Conservation (phyloP, 2,797 vertebrate species). For the Takifugu rubripes region DNA sequence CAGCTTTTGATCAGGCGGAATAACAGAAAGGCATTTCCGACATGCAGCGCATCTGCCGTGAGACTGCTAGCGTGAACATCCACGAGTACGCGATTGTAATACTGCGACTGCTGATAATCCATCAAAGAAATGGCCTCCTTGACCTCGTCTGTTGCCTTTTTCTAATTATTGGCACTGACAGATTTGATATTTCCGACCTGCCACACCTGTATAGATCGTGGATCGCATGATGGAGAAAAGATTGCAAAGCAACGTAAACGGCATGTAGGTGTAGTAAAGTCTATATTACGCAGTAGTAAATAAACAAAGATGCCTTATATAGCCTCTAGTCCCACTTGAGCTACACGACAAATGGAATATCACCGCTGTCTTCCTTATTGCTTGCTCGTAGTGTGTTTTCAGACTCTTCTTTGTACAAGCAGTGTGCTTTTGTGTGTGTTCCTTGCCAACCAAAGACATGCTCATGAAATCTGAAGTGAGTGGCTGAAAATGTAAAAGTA, state of each 20-base stretch:
- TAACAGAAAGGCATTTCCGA: slow-evolving; percentile 38
- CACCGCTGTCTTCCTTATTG: no score
- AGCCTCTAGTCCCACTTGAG: no score
- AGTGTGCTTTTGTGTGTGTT: no score
- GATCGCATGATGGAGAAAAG: slow-evolving; percentile 34
- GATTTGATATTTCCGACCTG: slow-evolving; percentile 67
- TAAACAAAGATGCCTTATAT: no score
- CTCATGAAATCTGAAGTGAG: no score
- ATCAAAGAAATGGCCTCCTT: slow-evolving; percentile 62
- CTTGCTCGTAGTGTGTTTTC: no score
- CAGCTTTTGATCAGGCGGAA: slow-evolving; percentile 59
- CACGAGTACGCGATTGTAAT: slow-evolving; percentile 35
- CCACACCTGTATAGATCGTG: slow-evolving; percentile 58
- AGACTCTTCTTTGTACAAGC: no score
- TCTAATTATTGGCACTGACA: slow-evolving; percentile 73
- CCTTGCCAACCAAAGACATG: no score
- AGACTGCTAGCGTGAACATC: slow-evolving; percentile 58
- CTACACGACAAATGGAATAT: no score
- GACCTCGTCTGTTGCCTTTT: slow-evolving; percentile 56
- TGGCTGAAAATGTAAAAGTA: no score
- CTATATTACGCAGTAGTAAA: background rate
- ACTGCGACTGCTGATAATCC: slow-evolving; percentile 56
- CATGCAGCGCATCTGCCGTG: slow-evolving; percentile 50
- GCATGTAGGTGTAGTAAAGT: background rate
- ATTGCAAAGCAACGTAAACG: slow-evolving; percentile 45